These are phyloP conservation scores for Epinephelus awoara DNA, from an alignment of 2,797 vertebrate species.

Conservation along the genomic window DNA sequence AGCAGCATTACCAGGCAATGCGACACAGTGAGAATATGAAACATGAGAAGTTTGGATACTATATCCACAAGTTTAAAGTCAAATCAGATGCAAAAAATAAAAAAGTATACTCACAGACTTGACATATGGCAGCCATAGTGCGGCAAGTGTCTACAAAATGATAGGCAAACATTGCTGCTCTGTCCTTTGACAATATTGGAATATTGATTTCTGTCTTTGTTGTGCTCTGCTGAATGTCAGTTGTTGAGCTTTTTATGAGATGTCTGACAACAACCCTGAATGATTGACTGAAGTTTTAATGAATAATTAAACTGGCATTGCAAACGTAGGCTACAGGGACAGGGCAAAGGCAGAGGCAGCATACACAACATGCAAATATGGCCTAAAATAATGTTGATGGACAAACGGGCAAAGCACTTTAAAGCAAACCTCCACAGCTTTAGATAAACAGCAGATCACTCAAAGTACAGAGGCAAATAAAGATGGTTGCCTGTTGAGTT, in stretches of 20 bases:
- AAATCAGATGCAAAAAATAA: constrained; percentile 3
- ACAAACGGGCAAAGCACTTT: not conserved
- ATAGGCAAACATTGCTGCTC: constrained; percentile 25
- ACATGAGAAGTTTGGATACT: not conserved
- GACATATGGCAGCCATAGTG: not conserved
- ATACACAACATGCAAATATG: constrained; percentile 10
- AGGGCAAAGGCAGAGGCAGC: not conserved
- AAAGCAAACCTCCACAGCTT: not conserved
- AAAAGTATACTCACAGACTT: not conserved
- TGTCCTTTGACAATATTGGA: constrained; percentile 59
- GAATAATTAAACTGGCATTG: constrained; percentile 63
- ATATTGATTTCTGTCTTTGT: constrained; percentile 68
- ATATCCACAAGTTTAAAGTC: not conserved
- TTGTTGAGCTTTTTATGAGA: constrained; percentile 59
- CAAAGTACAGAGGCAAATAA: not conserved
- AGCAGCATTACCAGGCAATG: not conserved
- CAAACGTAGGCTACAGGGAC: constrained; percentile 11
- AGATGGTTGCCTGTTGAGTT: not conserved
- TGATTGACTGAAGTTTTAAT: constrained; percentile 63
- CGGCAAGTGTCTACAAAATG: constrained; percentile 17
- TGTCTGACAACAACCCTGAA: constrained; percentile 54
- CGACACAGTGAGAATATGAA: not conserved
- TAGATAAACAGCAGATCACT: constrained; percentile 1
- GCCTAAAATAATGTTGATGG: constrained; percentile 11
- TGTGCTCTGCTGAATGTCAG: constrained; percentile 63